Evolutionary conservation across 2,113 vertebrate genomes (phyloP).

Genomic region (Sceloporus tristichus): DNA sequence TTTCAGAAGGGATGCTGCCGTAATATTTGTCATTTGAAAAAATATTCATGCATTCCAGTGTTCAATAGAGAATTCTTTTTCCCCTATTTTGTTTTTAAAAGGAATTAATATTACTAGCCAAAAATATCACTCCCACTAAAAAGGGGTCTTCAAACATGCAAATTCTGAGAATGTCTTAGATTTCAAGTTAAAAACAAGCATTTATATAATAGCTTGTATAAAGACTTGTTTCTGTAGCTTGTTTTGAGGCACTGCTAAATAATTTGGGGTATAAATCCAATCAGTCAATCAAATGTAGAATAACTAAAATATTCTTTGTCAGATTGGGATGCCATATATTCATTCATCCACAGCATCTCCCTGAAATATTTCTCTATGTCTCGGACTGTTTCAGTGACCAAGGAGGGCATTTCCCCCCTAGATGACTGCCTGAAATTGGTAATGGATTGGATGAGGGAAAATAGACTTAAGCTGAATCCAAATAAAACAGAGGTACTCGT

Average conservation of each 20-base stretch:
- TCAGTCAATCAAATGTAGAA: neutral
- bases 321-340: neutral
- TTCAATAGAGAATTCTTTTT: neutral
- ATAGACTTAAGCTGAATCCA: no score
- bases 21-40: neutral
- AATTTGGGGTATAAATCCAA: neutral
- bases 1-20: neutral
- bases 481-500: no score
- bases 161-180: neutral
- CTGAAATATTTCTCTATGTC: no score
- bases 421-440: no score
- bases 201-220: neutral
- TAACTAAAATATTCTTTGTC: neutral
- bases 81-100: neutral
- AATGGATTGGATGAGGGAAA: no score
- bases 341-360: neutral
- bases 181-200: conserved; percentile 3
- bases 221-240: neutral
- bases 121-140: neutral
- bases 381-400: no score
- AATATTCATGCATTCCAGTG: neutral
- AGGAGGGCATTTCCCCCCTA: no score
- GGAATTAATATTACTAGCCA: neutral
- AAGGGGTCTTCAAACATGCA: neutral
- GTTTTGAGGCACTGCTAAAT: neutral